These are phyloP conservation scores for Oreotragus oreotragus DNA, from an alignment of 2,113 vertebrate species.

Conservation along the genomic window DNA sequence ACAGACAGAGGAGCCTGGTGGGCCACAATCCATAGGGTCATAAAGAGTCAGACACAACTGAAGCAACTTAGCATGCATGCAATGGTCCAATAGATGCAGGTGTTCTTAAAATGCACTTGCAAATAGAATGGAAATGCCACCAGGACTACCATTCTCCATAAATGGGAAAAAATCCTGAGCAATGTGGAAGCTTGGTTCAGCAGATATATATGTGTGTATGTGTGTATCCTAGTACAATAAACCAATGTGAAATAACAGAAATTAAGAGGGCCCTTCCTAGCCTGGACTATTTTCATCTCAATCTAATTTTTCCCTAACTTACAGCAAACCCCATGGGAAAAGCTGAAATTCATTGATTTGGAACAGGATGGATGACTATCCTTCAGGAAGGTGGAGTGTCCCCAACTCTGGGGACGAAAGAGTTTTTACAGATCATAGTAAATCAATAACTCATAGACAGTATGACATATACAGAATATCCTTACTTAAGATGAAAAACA, in stretches of 20 bases:
- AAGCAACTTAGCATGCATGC: not conserved
- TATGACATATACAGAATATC: constrained; percentile 75
- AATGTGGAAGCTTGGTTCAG: not conserved
- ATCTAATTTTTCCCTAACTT: constrained; percentile 49
- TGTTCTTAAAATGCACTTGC: not conserved
- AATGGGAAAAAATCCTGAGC: not conserved
- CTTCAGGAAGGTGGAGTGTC: constrained; percentile 65
- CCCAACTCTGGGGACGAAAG: constrained; percentile 62
- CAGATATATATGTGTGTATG: not conserved
- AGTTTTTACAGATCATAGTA: constrained; percentile 74
- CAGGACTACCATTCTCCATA: not conserved
- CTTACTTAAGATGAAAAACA: constrained; percentile 75
- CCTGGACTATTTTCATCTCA: constrained; percentile 61
- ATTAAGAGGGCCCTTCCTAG: constrained; percentile 52
- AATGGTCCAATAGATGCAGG: not conserved
- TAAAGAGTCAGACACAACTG: not conserved
- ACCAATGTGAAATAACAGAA: constrained; percentile 57
- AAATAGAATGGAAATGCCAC: not conserved
- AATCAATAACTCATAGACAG: constrained; percentile 78
- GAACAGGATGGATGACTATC: constrained; percentile 66
- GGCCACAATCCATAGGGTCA: not conserved
- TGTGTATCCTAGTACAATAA: not conserved
- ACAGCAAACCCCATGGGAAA: constrained; percentile 42
- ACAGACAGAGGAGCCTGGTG: not conserved
- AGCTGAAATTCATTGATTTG: constrained; percentile 65